phyloP scores from a whole-genome alignment of 1,140 invertebrate genomes.

The Neotoxoptera formosana region DNA sequence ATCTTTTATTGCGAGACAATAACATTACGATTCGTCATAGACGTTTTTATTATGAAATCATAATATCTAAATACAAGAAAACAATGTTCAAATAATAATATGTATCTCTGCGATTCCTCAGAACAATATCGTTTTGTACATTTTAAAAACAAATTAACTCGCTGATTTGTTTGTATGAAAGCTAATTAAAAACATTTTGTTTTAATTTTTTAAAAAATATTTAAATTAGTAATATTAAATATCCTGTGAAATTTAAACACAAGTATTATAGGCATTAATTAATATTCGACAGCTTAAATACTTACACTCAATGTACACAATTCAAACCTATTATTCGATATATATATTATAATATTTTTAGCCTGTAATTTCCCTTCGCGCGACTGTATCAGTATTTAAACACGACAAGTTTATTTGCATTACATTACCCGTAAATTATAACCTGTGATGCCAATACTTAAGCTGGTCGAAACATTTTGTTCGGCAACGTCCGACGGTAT shows the following conservation, averaged over 20 bases:
- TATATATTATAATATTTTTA: background rate
- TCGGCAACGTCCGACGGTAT: background rate
- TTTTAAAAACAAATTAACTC: background rate
- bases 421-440: constrained; percentile 1
- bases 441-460: background rate
- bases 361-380: background rate
- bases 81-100: background rate
- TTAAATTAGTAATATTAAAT: no score
- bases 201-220: background rate
- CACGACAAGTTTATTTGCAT: constrained; percentile 17
- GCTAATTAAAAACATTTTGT: background rate
- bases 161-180: background rate
- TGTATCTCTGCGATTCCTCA: background rate
- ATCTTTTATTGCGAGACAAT: background rate
- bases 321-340: background rate
- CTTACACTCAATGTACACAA: background rate
- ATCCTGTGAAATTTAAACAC: background rate
- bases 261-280: background rate
- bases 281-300: background rate
- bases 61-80: background rate
- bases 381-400: background rate
- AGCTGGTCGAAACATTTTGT: background rate
- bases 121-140: background rate
- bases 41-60: background rate
- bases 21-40: background rate